Evolutionary conservation across 1,140 invertebrate genomes (phyloP).

Genomic region (Meloidogyne hapla): DNA sequence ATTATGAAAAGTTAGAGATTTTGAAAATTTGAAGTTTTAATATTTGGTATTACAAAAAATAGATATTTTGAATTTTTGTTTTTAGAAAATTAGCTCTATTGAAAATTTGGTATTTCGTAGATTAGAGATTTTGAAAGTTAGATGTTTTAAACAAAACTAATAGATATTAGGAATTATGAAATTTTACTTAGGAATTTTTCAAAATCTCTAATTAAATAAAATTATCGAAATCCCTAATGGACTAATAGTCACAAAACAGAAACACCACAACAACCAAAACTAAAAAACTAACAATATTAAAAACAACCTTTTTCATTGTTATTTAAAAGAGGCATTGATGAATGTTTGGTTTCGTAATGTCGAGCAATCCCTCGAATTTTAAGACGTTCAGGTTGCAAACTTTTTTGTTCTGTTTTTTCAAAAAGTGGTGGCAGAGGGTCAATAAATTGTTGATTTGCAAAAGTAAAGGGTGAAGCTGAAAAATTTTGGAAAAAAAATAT

Average conservation of each 20-base stretch:
- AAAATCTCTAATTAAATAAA: too few species aligned
- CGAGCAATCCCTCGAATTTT: conserved; percentile 26
- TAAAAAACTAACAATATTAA: neutral
- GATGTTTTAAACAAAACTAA: too few species aligned
- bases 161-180: too few species aligned
- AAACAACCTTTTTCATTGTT: neutral
- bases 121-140: too few species aligned
- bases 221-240: neutral
- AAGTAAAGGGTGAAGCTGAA: neutral
- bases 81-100: too few species aligned
- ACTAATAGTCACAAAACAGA: neutral
- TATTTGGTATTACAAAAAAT: too few species aligned
- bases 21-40: too few species aligned
- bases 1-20: too few species aligned
- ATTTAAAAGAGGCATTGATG: neutral
- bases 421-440: neutral
- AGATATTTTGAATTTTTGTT: too few species aligned
- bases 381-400: conserved; percentile 24
- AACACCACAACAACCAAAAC: neutral
- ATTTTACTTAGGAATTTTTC: too few species aligned
- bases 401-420: neutral
- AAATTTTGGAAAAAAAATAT: neutral
- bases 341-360: conserved; percentile 8
- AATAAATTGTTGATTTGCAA: neutral
- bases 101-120: too few species aligned